phyloP scores from a whole-genome alignment of 2,888 invertebrate species.

The Oscheius sp. region DNA sequence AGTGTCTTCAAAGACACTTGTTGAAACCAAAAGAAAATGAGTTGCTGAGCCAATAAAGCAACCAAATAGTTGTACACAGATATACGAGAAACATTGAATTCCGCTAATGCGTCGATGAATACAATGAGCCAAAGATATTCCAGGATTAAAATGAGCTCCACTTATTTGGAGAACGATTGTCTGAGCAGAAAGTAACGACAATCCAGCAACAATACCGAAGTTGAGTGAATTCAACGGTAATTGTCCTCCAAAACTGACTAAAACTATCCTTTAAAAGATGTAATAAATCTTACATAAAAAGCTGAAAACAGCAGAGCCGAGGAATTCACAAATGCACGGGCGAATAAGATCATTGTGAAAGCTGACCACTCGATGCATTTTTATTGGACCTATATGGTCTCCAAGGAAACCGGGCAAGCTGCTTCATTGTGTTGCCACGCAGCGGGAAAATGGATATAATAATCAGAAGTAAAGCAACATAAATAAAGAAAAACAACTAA shows the following conservation, averaged over 20 bases:
- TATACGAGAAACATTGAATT: conserved; percentile 6
- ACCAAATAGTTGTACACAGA: conserved; percentile 16
- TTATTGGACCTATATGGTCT: neutral
- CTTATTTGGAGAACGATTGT: conserved; percentile 3
- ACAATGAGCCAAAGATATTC: conserved; percentile 7
- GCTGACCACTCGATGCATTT: conserved; percentile 5
- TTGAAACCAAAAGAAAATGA: conserved; percentile 2
- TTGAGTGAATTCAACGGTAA: neutral
- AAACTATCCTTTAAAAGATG: neutral
- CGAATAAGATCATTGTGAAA: conserved; percentile 16
- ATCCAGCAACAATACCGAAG: neutral
- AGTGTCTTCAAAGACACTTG: conserved; percentile 1
- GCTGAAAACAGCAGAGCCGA: conserved; percentile 3
- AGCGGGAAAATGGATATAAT: neutral
- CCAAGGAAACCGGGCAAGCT: conserved; percentile 2
- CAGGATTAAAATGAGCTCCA: conserved; percentile 30
- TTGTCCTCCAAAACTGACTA: conserved; percentile 1
- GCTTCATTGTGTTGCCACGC: neutral
- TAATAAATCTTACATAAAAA: conserved; percentile 12
- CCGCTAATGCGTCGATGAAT: conserved; percentile 1
- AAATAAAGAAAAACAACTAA: no score
- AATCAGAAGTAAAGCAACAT: neutral
- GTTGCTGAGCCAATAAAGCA: conserved; percentile 7
- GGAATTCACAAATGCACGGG: conserved; percentile 11
- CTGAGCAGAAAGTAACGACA: conserved; percentile 18